These are phyloP conservation scores for Hedychridium roseum DNA, from an alignment of 2,888 invertebrate genomes.

Conservation along the genomic window DNA sequence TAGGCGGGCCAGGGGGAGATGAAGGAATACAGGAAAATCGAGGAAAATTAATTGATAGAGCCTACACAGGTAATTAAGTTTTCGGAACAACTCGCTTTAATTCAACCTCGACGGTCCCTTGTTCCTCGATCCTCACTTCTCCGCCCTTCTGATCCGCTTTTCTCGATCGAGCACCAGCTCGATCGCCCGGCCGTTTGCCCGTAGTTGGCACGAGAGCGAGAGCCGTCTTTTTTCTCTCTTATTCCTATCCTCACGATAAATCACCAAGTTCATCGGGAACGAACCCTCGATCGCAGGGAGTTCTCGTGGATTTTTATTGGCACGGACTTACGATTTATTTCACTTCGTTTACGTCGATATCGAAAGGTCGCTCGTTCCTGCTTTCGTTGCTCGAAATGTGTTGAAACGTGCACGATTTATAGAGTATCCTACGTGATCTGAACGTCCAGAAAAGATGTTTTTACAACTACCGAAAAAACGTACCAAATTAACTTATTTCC, in stretches of 20 bases:
- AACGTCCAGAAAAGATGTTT: too few species aligned
- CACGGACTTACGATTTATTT: conserved; percentile 36
- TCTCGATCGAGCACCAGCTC: conserved; percentile 29
- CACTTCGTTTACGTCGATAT: conserved; percentile 42
- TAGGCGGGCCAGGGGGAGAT: conserved; percentile 20
- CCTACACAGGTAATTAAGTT: conserved; percentile 63
- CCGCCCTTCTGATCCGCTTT: conserved; percentile 27
- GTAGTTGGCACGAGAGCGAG: conserved; percentile 15
- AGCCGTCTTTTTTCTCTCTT: conserved; percentile 17
- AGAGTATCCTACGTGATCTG: too few species aligned
- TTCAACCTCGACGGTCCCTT: conserved; percentile 30
- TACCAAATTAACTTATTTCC: too few species aligned
- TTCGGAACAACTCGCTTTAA: conserved; percentile 53
- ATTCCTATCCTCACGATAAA: conserved; percentile 29
- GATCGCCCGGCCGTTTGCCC: conserved; percentile 16
- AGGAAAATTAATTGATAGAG: conserved; percentile 63
- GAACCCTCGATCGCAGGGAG: conserved; percentile 27
- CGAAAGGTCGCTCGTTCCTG: conserved; percentile 35
- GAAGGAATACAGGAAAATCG: conserved; percentile 53
- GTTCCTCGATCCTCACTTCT: conserved; percentile 18
- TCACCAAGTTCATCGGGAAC: conserved; percentile 32
- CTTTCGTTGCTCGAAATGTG: too few species aligned
- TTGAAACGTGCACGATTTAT: too few species aligned
- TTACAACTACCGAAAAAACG: too few species aligned
- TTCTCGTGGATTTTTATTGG: conserved; percentile 36